These are phyloP conservation scores for Phymastichus coffea DNA, from an alignment of 1,140 invertebrate species.

Conservation along the genomic window DNA sequence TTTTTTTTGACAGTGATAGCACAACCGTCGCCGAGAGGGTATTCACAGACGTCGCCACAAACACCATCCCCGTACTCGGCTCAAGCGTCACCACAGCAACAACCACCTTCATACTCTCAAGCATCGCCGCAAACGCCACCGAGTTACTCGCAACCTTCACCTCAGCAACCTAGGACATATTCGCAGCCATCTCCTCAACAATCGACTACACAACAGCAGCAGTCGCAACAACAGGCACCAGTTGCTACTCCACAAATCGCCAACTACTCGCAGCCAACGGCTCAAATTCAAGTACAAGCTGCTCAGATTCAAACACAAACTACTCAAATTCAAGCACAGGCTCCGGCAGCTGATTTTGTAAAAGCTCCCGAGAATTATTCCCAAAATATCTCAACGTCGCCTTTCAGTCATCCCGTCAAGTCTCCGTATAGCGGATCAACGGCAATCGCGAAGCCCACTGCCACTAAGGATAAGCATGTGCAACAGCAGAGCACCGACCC, in stretches of 20 bases:
- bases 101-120: conserved; percentile 39
- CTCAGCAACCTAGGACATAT: conserved; percentile 36
- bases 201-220: conserved; percentile 5
- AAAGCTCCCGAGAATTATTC: conserved; percentile 36
- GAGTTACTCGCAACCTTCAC: conserved; percentile 38
- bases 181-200: conserved; percentile 44
- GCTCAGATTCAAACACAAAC: not conserved
- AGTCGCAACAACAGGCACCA: conserved; percentile 13
- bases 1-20: conserved; percentile 17
- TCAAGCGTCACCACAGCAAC: conserved; percentile 32
- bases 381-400: conserved; percentile 14
- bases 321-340: not conserved
- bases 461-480: conserved; percentile 45
- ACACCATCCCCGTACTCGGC: conserved; percentile 15
- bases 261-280: conserved; percentile 35
- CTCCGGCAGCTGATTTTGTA: conserved; percentile 16
- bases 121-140: conserved; percentile 42
- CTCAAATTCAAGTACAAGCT: too few relatives aligned
- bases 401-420: conserved; percentile 31
- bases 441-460: conserved; percentile 30
- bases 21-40: conserved; percentile 32
- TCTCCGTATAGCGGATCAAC: conserved; percentile 37
- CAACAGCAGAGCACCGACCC: conserved; percentile 42
- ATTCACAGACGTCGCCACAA: conserved; percentile 44
- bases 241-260: conserved; percentile 26